Percentiles rank a stretch among this genome's conserved stretches.
These are phyloP conservation scores for Melanotaenia nigrans DNA, from an alignment of 2,797 vertebrate genomes.

Conservation along the genomic window DNA sequence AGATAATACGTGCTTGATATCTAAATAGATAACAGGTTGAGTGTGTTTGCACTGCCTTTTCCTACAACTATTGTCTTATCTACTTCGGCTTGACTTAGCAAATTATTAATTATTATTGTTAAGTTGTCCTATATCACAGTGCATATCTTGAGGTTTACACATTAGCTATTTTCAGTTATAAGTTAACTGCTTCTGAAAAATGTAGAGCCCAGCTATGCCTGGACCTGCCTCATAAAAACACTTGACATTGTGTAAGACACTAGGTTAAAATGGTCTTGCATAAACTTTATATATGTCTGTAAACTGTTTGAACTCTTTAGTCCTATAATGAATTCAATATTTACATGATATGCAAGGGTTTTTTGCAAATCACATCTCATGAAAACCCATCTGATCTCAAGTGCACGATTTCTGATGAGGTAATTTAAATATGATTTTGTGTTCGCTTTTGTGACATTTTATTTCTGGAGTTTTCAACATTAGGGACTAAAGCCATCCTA, in stretches of 20 bases:
- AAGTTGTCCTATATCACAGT: not conserved
- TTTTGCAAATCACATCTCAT: not conserved
- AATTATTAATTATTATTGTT: not conserved
- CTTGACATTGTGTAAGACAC: not conserved
- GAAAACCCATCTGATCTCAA: not conserved
- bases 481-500: not conserved
- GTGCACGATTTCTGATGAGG: not conserved
- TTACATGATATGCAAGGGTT: not conserved
- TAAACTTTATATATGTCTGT: not conserved
- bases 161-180: not conserved
- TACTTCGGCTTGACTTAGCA: not conserved
- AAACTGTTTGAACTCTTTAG: not conserved
- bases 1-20: not conserved
- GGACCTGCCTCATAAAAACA: slow-evolving; percentile 1
- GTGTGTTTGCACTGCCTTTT: not conserved
- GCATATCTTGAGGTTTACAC: not conserved
- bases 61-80: not conserved
- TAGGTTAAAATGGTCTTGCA: not conserved
- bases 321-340: not conserved
- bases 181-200: slow-evolving; percentile 10
- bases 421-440: not conserved
- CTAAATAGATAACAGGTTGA: not conserved
- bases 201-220: not conserved
- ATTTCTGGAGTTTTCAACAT: not conserved
- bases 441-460: not conserved